Percentiles rank a stretch among this genome's conserved stretches.
Conservation (phyloP, 37 sponge, comb jelly and placozoan genomes). For the Agelas oroides region DNA sequence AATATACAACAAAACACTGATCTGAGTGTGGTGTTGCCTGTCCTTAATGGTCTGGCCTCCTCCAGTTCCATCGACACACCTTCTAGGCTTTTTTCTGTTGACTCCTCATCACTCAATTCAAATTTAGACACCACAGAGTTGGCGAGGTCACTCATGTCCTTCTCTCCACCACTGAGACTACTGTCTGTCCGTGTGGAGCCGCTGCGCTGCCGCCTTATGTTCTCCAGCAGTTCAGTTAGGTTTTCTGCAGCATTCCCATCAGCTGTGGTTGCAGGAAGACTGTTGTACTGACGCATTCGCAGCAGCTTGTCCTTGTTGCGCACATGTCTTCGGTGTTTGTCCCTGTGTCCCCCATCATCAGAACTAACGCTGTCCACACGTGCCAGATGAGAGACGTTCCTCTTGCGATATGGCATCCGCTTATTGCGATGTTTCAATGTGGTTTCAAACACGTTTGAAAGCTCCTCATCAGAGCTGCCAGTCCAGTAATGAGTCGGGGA, state of each 20-base stretch:
- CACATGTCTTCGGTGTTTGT: background rate
- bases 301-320: conserved; percentile 11
- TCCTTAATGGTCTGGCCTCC: background rate
- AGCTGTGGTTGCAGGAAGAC: conserved; percentile 49
- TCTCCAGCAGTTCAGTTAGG: conserved; percentile 46
- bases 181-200: conserved; percentile 32
- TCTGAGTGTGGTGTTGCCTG: conserved; percentile 26
- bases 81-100: background rate
- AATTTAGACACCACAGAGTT: conserved; percentile 47
- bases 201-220: conserved; percentile 28
- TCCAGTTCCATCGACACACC: conserved; percentile 4
- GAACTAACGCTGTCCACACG: conserved; percentile 73
- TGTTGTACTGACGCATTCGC: conserved; percentile 40
- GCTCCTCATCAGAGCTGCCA: conserved; percentile 80
- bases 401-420: conserved; percentile 18
- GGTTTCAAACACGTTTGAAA: conserved; percentile 2
- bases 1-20: conserved; percentile 40
- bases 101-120: conserved; percentile 78
- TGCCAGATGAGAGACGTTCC: conserved; percentile 18
- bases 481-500: conserved; percentile 74
- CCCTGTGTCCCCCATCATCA: conserved; percentile 43
- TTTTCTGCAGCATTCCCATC: conserved; percentile 32
- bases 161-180: conserved; percentile 43
- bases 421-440: conserved; percentile 20
- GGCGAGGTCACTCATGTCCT: conserved; percentile 54